These are phyloP conservation scores for Spea multiplicata DNA, from an alignment of 2,113 vertebrate genomes.

Conservation along the genomic window DNA sequence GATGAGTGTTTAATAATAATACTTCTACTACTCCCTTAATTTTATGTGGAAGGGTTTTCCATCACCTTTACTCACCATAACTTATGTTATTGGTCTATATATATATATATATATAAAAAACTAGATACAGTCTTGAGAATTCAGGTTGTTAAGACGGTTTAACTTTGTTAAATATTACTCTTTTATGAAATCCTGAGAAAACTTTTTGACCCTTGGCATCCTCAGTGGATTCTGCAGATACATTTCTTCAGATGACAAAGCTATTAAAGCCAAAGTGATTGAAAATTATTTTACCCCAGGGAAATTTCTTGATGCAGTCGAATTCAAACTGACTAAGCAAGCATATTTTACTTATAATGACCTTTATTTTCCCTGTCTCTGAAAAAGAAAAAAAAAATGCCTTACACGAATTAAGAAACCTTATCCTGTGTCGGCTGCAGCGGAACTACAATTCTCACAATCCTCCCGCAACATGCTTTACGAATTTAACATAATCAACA, in stretches of 20 bases:
- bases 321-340: background rate
- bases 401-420: background rate
- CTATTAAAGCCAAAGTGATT: background rate
- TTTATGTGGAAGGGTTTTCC: no score
- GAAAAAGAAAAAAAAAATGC: background rate
- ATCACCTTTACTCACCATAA: no score
- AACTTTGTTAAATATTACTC: no score
- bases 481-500: no score
- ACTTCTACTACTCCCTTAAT: no score
- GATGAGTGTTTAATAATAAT: no score
- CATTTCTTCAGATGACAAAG: constrained; percentile 3
- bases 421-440: background rate
- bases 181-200: background rate
- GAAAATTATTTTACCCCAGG: constrained; percentile 11
- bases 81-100: no score
- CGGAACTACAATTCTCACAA: no score
- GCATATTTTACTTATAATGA: background rate
- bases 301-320: constrained; percentile 3
- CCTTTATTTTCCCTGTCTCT: background rate
- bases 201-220: background rate
- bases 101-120: no score
- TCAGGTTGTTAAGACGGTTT: no score
- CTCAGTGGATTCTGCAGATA: background rate
- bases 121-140: no score
- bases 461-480: no score